Percentiles rank a stretch among this genome's conserved stretches.
phyloP scores from a whole-genome alignment of 2,888 invertebrate species.

The Eretmocerus hayati region DNA sequence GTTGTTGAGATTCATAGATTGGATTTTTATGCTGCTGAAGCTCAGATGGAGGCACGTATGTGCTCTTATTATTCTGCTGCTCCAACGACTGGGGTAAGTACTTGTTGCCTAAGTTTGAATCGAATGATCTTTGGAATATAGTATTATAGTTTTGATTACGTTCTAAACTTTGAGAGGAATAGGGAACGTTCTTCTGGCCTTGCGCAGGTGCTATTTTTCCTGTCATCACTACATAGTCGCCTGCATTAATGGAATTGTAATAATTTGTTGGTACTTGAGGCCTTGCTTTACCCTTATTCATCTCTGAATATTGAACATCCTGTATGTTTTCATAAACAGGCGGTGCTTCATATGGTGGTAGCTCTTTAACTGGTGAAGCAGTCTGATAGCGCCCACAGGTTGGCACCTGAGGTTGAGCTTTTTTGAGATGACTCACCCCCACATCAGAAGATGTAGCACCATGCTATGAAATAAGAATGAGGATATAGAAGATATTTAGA shows the following conservation, averaged over 20 bases:
- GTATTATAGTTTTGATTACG: constrained; percentile 40
- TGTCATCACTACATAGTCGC: constrained; percentile 78
- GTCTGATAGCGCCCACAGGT: constrained; percentile 55
- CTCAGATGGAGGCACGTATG: constrained; percentile 44
- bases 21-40: constrained; percentile 35
- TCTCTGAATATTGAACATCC: constrained; percentile 47
- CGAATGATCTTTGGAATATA: constrained; percentile 29
- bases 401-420: constrained; percentile 78
- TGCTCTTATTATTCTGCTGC: constrained; percentile 37
- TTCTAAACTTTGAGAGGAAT: constrained; percentile 29
- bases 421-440: constrained; percentile 49
- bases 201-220: constrained; percentile 50
- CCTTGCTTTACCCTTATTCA: constrained; percentile 42
- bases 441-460: constrained; percentile 9
- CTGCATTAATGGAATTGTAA: constrained; percentile 60
- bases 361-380: constrained; percentile 52
- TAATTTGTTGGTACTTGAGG: constrained; percentile 46
- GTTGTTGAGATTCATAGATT: constrained; percentile 28
- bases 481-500: too few relatives aligned
- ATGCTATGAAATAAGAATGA: too few relatives aligned
- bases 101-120: constrained; percentile 22
- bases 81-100: constrained; percentile 28
- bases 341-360: constrained; percentile 52
- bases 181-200: constrained; percentile 30
- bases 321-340: constrained; percentile 59